Evolutionary conservation across 2,888 invertebrate genomes (phyloP), one percentile per base, ranked within the genome.

Genomic region (Cerastoderma edule): DNA sequence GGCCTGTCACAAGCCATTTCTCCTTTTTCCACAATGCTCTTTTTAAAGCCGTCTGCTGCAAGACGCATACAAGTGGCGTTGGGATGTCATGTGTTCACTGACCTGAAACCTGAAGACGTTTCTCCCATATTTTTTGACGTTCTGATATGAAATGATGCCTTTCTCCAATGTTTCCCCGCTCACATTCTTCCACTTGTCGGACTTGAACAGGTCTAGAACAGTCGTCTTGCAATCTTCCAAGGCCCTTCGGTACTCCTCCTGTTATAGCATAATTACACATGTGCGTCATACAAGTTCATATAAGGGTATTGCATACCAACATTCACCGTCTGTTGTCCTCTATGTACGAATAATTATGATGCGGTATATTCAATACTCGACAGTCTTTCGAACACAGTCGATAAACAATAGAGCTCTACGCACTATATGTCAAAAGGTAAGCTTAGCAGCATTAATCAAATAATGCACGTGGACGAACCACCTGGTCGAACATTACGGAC

Each of bases 101-200:
- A 97, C 97, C 83, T 95, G 95, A 80, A 96, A 94, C 92, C 95
- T 95, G 89, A 95, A 96, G 66, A 96, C 95, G 92, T 96, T 97
- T 22, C 82, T 77, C 27, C 87, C 88, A 44, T 80, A 78, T 30
- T 80, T 83, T 60, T 85, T 86, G 54, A 94, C 89, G 48, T 93
- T 93, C 88, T 94, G 94, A 80, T 94, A 94, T 83, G 94, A 94
- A 32, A 96, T 94, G 5, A 94, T 92, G 90, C 96, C 97, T 0
- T 95, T 94, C 8, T 93, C 92, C 44, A 94, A 94, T 8, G 94
- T 93, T 82, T 94, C 95, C 19, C 88, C 89, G 0, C 78, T 65
- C 93, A 96, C 94, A 86, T 94, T 88, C 89, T 94, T 96, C 97
- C 97, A 97, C 81, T 95, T 95, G 0, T 94, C 92, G 4, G 72